Percentiles rank a stretch among this genome's conserved stretches.
Evolutionary conservation across 2,888 invertebrate species (phyloP).

Genomic region (Emmelina monodactyla): DNA sequence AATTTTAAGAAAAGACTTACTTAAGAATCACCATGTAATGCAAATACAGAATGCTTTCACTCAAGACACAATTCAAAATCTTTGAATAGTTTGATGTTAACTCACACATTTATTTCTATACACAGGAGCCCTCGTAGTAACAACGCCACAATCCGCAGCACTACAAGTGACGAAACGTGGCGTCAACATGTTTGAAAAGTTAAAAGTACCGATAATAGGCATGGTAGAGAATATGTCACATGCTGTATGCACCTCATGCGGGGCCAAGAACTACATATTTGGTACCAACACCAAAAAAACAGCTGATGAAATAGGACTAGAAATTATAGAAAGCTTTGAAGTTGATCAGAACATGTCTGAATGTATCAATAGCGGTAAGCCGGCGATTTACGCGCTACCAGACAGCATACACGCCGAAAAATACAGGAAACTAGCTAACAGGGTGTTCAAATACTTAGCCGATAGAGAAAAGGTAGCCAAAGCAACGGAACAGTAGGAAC

Average conservation of each 20-base stretch:
- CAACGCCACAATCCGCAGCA: constrained; percentile 91
- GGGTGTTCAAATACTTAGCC: constrained; percentile 50
- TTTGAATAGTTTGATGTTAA: too few relatives aligned
- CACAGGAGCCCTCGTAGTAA: constrained; percentile 85
- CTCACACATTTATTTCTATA: constrained; percentile 10
- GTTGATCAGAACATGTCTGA: constrained; percentile 73
- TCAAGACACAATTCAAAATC: too few relatives aligned
- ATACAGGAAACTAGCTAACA: constrained; percentile 49
- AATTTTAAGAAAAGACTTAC: too few relatives aligned
- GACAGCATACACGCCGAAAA: constrained; percentile 59
- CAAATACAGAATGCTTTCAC: too few relatives aligned
- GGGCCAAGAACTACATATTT: constrained; percentile 75
- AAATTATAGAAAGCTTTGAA: constrained; percentile 76
- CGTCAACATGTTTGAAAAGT: constrained; percentile 85
- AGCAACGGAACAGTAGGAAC: constrained; percentile 28
- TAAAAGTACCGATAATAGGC: constrained; percentile 85
- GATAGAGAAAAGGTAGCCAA: constrained; percentile 35
- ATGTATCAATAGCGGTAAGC: constrained; percentile 76
- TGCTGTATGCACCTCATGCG: constrained; percentile 80
- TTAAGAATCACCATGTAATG: too few relatives aligned
- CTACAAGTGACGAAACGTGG: constrained; percentile 86
- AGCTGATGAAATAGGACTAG: constrained; percentile 70
- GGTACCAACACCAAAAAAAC: constrained; percentile 70
- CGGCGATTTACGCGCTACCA: constrained; percentile 74
- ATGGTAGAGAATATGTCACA: constrained; percentile 91